phyloP scores from a whole-genome alignment of 1,140 invertebrate genomes.

The Cheumatopsyche charites region DNA sequence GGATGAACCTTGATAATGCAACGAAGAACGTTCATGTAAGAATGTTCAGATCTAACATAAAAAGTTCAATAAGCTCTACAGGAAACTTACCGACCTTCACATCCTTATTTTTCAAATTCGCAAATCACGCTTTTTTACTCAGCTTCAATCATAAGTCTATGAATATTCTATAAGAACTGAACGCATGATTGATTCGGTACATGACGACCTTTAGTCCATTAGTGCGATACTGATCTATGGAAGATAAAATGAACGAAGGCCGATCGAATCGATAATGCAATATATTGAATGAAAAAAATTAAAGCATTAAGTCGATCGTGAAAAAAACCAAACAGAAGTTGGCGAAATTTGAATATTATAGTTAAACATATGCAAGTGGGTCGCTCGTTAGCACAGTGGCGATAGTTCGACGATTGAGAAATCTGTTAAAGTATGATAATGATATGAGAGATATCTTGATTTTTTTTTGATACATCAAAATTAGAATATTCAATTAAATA shows the following conservation, averaged over 20 bases:
- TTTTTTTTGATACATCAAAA: too few species aligned
- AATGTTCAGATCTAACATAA: too few species aligned
- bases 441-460: too few species aligned
- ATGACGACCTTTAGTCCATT: constrained; percentile 1
- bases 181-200: constrained; percentile 8
- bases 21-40: too few species aligned
- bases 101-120: neutral
- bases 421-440: too few species aligned
- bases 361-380: constrained; percentile 10
- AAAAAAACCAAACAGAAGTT: neutral
- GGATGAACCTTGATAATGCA: too few species aligned
- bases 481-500: too few species aligned
- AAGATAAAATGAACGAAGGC: neutral
- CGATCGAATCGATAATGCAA: too few species aligned
- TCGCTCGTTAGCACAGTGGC: constrained; percentile 5
- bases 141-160: neutral
- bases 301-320: too few species aligned
- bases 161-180: constrained; percentile 7
- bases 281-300: too few species aligned
- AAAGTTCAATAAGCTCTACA: neutral
- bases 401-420: too few species aligned
- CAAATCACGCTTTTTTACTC: neutral
- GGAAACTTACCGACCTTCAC: neutral
- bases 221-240: constrained; percentile 8
- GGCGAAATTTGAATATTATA: constrained; percentile 9